Conservation (phyloP, 2,888 invertebrate species). For the Poecilobothrus nobilitatus region DNA sequence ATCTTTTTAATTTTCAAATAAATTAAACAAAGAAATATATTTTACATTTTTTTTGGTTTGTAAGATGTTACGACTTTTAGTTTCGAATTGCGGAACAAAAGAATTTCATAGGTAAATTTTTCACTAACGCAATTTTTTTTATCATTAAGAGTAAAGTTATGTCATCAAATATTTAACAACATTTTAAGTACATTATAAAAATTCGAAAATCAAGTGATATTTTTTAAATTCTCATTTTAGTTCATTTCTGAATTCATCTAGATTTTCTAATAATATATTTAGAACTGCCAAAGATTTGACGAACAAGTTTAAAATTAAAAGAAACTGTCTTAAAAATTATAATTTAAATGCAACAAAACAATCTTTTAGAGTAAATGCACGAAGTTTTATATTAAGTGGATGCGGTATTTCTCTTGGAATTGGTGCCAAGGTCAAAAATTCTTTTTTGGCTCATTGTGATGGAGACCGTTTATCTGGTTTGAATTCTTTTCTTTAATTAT, state of each 20-base stretch:
- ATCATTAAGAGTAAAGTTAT: conserved; percentile 25
- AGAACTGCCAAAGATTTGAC: conserved; percentile 22
- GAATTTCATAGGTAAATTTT: conserved; percentile 31
- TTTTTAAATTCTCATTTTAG: conserved; percentile 20
- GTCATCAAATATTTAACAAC: conserved; percentile 27
- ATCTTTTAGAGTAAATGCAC: not conserved
- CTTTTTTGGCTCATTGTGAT: conserved; percentile 33
- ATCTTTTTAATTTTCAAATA: not conserved
- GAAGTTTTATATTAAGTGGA: conserved; percentile 31
- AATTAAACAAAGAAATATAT: not conserved
- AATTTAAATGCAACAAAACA: not conserved
- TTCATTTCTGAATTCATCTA: conserved; percentile 26
- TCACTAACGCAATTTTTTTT: conserved; percentile 14
- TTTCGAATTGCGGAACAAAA: conserved; percentile 30
- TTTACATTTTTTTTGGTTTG: not conserved
- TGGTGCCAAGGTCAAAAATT: conserved; percentile 26
- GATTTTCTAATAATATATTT: conserved; percentile 20
- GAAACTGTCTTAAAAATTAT: conserved; percentile 14
- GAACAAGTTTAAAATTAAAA: conserved; percentile 18
- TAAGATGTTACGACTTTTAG: conserved; percentile 33
- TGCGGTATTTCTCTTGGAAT: conserved; percentile 32
- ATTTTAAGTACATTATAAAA: not conserved
- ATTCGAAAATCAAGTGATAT: conserved; percentile 21
- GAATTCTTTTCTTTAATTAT: not conserved
- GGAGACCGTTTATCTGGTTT: conserved; percentile 33